Conservation (phyloP, 2,113 vertebrate genomes). For the Blennius ocellaris region DNA sequence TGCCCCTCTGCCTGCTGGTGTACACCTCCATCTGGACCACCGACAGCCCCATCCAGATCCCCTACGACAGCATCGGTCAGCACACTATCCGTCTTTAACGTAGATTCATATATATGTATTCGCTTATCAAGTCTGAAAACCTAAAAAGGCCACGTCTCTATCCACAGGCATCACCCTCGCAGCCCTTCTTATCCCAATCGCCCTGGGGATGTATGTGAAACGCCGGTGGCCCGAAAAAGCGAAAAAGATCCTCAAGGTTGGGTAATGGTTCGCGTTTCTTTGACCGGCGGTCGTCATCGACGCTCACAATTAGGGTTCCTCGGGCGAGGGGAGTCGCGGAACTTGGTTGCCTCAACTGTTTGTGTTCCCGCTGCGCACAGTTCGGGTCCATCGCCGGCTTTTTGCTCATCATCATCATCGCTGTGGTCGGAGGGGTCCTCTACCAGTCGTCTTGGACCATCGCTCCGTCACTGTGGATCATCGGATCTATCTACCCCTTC, state of each 20-base stretch:
- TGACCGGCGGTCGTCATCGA: too few species aligned
- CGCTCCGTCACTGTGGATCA: slow-evolving; percentile 90
- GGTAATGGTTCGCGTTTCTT: slow-evolving; percentile 8
- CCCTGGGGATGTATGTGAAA: slow-evolving; percentile 87
- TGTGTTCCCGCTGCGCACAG: slow-evolving; percentile 72
- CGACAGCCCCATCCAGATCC: slow-evolving; percentile 84
- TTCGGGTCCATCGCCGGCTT: slow-evolving; percentile 88
- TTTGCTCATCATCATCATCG: slow-evolving; percentile 86
- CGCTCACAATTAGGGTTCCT: too few species aligned
- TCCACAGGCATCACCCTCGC: slow-evolving; percentile 89
- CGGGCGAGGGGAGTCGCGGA: too few species aligned
- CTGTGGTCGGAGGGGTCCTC: slow-evolving; percentile 91
- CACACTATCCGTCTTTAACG: neutral
- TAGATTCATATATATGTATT: neutral
- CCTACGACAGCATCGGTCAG: slow-evolving; percentile 93
- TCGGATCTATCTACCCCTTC: slow-evolving; percentile 91
- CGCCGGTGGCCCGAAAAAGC: slow-evolving; percentile 86
- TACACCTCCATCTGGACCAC: slow-evolving; percentile 92
- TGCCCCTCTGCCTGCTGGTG: slow-evolving; percentile 93
- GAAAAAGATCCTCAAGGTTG: slow-evolving; percentile 93
- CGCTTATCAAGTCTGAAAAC: neutral
- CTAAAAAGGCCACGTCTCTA: neutral
- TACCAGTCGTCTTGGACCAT: slow-evolving; percentile 94
- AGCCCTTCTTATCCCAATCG: slow-evolving; percentile 89
- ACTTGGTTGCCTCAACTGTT: too few species aligned